These are phyloP conservation scores for Cnemophilus loriae DNA, from an alignment of 2,113 vertebrate genomes.

Conservation along the genomic window DNA sequence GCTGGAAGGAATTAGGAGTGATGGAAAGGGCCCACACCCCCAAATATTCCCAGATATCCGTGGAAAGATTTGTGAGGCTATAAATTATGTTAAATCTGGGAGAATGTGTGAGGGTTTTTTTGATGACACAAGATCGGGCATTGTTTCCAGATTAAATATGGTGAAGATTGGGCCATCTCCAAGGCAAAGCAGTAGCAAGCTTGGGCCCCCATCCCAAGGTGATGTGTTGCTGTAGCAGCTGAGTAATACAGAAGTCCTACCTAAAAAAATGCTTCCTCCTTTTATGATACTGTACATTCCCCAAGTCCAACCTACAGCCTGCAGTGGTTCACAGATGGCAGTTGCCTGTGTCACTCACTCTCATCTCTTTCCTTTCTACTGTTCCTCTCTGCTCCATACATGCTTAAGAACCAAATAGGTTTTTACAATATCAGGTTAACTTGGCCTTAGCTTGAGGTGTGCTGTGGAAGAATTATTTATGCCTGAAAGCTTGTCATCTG, in stretches of 20 bases:
- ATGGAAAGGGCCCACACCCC: background rate
- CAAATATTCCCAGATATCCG: background rate
- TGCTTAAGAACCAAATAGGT: background rate
- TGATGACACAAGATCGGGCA: background rate
- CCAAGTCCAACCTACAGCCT: background rate
- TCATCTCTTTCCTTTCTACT: background rate
- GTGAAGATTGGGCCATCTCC: background rate
- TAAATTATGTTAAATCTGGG: background rate
- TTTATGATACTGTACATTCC: background rate
- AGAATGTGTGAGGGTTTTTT: background rate
- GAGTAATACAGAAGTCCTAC: slow-evolving; percentile 53
- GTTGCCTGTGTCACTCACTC: background rate
- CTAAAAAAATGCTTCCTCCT: slow-evolving; percentile 18
- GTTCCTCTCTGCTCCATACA: background rate
- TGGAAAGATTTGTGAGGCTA: background rate
- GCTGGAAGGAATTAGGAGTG: background rate
- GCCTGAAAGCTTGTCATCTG: background rate
- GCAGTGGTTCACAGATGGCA: background rate
- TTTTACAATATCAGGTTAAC: background rate
- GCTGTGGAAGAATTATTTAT: background rate
- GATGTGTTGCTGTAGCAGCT: background rate
- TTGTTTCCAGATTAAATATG: background rate
- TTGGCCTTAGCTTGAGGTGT: background rate
- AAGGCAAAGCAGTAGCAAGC: background rate
- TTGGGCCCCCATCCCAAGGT: background rate